Conservation (phyloP, 2,888 invertebrate species). For the Neria commutata region DNA sequence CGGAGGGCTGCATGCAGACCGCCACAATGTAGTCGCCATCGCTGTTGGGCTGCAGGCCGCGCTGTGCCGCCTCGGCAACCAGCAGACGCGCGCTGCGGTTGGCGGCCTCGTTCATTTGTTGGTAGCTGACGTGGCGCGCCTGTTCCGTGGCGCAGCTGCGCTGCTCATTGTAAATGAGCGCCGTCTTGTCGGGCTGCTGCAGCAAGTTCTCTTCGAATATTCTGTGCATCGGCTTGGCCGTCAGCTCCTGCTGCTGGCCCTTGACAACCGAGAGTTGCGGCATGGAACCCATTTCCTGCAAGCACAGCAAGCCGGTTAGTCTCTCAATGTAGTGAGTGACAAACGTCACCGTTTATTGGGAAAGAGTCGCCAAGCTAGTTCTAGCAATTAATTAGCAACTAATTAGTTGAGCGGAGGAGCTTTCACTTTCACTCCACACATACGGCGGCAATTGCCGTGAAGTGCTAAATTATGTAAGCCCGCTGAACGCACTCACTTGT, state of each 20-base stretch:
- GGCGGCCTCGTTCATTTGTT: constrained; percentile 62
- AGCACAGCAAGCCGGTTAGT: too few relatives aligned
- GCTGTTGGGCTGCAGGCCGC: constrained; percentile 62
- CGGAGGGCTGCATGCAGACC: constrained; percentile 80
- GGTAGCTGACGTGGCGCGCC: constrained; percentile 55
- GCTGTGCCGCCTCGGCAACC: constrained; percentile 48
- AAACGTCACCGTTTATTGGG: too few relatives aligned
- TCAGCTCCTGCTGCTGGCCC: constrained; percentile 66
- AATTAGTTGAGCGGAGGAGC: too few relatives aligned
- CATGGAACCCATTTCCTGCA: constrained; percentile 81
- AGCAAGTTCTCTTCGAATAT: constrained; percentile 67
- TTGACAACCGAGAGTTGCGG: constrained; percentile 75
- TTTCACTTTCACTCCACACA: too few relatives aligned
- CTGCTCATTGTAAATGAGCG: constrained; percentile 66
- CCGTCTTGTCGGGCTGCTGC: constrained; percentile 65
- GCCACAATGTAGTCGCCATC: constrained; percentile 79
- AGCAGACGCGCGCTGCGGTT: constrained; percentile 63
- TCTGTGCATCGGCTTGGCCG: constrained; percentile 65
- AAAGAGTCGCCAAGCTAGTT: too few relatives aligned
- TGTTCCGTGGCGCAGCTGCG: constrained; percentile 23
- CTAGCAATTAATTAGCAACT: too few relatives aligned
- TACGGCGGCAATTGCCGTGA: too few relatives aligned
- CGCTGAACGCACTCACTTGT: too few relatives aligned
- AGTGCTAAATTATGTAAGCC: too few relatives aligned
- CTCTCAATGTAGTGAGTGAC: too few relatives aligned